phyloP scores from a whole-genome alignment of 2,797 vertebrate species.

The Sciurus carolinensis region DNA sequence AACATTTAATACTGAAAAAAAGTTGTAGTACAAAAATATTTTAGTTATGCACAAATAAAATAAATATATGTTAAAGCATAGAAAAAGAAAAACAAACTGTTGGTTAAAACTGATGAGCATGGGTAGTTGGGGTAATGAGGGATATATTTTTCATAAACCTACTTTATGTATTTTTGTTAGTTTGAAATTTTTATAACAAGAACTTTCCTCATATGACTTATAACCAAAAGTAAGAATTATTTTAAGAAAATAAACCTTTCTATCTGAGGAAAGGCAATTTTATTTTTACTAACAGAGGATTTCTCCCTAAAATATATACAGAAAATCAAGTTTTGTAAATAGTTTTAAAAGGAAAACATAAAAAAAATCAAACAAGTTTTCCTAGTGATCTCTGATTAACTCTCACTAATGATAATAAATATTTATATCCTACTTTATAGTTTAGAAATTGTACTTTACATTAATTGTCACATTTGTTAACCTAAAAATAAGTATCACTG shows the following conservation, averaged over 20 bases:
- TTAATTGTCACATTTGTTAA: constrained; percentile 27
- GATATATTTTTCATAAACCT: constrained; percentile 38
- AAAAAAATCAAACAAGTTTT: constrained; percentile 8
- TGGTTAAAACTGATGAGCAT: not conserved
- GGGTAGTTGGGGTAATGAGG: not conserved
- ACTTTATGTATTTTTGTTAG: constrained; percentile 27
- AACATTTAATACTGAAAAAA: constrained; percentile 49
- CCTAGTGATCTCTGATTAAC: not conserved
- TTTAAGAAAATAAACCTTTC: constrained; percentile 47
- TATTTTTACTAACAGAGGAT: not conserved
- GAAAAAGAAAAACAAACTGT: not conserved
- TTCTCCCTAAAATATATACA: not conserved
- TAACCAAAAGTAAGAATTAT: constrained; percentile 55
- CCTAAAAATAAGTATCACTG: not conserved
- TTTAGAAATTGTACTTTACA: constrained; percentile 57
- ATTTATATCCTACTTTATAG: constrained; percentile 24
- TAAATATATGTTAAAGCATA: constrained; percentile 36
- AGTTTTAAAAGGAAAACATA: not conserved
- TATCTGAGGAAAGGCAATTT: constrained; percentile 20
- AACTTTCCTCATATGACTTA: constrained; percentile 30
- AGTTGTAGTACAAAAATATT: not conserved
- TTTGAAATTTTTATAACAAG: constrained; percentile 53
- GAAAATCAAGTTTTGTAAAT: not conserved
- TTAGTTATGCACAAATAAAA: not conserved
- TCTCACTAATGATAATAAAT: constrained; percentile 12